These are phyloP conservation scores for Calyptomena viridis DNA, from an alignment of 2,113 vertebrate genomes.

Conservation along the genomic window DNA sequence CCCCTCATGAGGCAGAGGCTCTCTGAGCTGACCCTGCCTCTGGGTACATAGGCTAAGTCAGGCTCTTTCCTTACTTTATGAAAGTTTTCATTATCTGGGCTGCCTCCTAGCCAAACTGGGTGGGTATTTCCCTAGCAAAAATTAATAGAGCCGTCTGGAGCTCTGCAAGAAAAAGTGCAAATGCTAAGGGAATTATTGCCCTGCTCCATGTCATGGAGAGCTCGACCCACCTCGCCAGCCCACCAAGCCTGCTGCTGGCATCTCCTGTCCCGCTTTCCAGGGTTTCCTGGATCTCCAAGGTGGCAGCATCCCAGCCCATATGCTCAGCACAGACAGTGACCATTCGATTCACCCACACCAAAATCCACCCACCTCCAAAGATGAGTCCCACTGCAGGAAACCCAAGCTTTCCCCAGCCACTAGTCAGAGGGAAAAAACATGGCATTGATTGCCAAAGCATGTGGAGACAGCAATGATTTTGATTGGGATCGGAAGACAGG, in stretches of 20 bases:
- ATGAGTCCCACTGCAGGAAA: background rate
- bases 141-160: slow-evolving; percentile 36
- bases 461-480: background rate
- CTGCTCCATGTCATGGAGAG: accelerated
- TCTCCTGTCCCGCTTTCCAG: background rate
- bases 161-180: background rate
- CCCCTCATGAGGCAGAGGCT: background rate
- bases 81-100: slow-evolving; percentile 47
- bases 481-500: background rate
- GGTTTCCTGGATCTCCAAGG: background rate
- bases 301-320: background rate
- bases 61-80: slow-evolving; percentile 6
- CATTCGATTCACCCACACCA: accelerated
- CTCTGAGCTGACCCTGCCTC: slow-evolving; percentile 39
- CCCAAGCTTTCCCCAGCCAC: background rate
- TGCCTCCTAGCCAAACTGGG: slow-evolving; percentile 31
- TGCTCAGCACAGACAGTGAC: accelerated
- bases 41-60: slow-evolving; percentile 1
- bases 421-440: background rate
- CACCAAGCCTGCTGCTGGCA: background rate
- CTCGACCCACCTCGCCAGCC: background rate
- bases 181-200: background rate
- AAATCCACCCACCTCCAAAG: background rate
- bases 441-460: background rate
- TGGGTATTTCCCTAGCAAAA: slow-evolving; percentile 21